Evolutionary conservation across 2,888 invertebrate genomes (phyloP).

Genomic region (Catocala fraxini): DNA sequence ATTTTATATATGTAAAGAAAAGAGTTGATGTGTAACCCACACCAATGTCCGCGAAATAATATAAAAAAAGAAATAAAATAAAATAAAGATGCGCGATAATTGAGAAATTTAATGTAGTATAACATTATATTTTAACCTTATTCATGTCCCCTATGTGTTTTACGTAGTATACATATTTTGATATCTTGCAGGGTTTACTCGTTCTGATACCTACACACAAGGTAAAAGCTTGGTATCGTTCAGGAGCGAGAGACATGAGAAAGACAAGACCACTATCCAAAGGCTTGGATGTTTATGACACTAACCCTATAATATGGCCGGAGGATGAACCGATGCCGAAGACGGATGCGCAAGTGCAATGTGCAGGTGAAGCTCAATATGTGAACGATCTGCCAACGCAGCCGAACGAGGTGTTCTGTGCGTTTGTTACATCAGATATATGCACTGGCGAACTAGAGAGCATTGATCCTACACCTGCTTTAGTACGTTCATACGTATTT

Average conservation of each 20-base stretch:
- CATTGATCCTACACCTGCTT: constrained; percentile 89
- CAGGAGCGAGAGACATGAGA: constrained; percentile 82
- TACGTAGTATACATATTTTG: neutral
- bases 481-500: constrained; percentile 78
- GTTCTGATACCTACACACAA: constrained; percentile 79
- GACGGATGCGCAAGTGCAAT: constrained; percentile 88
- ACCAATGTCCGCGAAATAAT: too few species aligned
- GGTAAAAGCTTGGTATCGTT: constrained; percentile 78
- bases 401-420: constrained; percentile 89
- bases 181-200: constrained; percentile 78
- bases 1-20: too few species aligned
- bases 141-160: neutral
- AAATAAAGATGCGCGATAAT: too few species aligned
- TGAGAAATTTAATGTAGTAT: too few species aligned
- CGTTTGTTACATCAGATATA: constrained; percentile 88
- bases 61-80: too few species aligned
- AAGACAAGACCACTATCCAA: constrained; percentile 87
- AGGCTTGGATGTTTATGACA: constrained; percentile 89
- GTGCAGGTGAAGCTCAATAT: constrained; percentile 90
- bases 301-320: constrained; percentile 89
- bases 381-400: constrained; percentile 88
- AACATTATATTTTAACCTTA: neutral
- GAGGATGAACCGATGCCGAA: constrained; percentile 90
- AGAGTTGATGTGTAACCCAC: too few species aligned
- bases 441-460: constrained; percentile 86